Base-by-base conservation (phyloP, 2,113 vertebrate genomes). In the Poeciliopsis occidentalis region DNA sequence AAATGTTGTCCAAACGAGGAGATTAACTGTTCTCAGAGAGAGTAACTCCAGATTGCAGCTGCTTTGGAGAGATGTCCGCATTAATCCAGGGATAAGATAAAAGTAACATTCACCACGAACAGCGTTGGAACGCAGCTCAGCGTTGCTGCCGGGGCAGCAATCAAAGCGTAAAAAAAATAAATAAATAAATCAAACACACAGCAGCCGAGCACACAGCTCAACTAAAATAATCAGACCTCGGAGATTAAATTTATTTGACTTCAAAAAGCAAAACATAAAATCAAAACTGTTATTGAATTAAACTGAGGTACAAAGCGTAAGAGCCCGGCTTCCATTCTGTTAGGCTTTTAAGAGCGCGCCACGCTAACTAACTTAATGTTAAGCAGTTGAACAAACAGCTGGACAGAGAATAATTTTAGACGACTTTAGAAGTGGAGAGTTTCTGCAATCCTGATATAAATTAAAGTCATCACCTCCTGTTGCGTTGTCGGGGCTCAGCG, bases 151-250 rank as follows among this genome's bases (percentile, higher is more conserved):
- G 12, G 26, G 63, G 66, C 65, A 41, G 27, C 62, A 79, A 79
- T 89, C 75, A 85, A 80, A 85, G 71, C 19, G 29, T 30, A 54
- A 67, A 77, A 37, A 37, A 37, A 37, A 34, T 2, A 34, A 34
- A 34, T 2, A 34, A 34, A 32, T 8, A 37, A 76, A 77, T 72
- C 62, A 47, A 83, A 44, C 54, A 31, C 51, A 66, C 74, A 27
- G 62, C 37, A 73, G 63, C 60, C 30, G 34, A 12, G 41, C 13
- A 73, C 57, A 63, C 69, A 78, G 64, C 64, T 60, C 32, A 37
- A 67, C 74, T 77, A 47, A 69, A 76, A 73, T 82, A 24, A 81
- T 87, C 74, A 69, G 83, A 79, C 76, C 73, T 82, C 67, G 81
- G 81, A 78, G 65, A 34, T 39, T 80, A 81, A 71, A 69, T 86